A percentile compares a stretch with the other conserved stretches of the same genome.
phyloP scores from a whole-genome alignment of 2,113 vertebrate genomes.

The Oenanthe oenanthe region DNA sequence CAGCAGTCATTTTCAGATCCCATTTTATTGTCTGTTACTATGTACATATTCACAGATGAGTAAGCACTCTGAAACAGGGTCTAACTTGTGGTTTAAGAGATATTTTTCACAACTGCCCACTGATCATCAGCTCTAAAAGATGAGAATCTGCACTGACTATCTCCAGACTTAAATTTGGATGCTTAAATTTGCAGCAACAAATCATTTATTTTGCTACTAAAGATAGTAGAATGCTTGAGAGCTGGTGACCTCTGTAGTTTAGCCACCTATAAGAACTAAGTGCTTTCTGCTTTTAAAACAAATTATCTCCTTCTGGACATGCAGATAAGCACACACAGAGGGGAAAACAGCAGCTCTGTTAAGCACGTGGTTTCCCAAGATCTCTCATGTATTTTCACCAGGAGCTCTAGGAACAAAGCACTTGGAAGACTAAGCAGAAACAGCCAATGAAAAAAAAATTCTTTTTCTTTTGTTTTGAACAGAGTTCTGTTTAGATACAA shows the following conservation, averaged over 20 bases:
- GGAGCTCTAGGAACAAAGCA: neutral
- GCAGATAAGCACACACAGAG: neutral
- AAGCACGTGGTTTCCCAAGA: neutral
- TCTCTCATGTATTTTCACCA: neutral
- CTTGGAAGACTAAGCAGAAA: neutral
- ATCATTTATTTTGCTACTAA: neutral
- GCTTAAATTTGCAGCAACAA: neutral
- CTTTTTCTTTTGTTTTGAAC: neutral
- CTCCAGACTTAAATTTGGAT: neutral
- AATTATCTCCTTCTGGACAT: neutral
- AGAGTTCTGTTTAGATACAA: neutral
- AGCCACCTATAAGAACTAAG: neutral
- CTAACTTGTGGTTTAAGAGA: neutral
- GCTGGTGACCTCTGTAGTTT: neutral
- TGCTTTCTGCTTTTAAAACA: neutral
- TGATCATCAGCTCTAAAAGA: neutral
- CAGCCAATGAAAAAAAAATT: neutral
- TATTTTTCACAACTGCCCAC: neutral
- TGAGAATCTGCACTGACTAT: neutral
- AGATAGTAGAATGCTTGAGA: neutral
- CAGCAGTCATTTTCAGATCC: neutral
- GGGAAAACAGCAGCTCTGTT: neutral
- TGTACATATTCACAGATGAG: neutral
- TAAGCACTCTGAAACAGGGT: constrained; percentile 8
- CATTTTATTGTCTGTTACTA: neutral